Base-by-base conservation (phyloP, 2,888 invertebrate species). In the Colletes collaris region DNA sequence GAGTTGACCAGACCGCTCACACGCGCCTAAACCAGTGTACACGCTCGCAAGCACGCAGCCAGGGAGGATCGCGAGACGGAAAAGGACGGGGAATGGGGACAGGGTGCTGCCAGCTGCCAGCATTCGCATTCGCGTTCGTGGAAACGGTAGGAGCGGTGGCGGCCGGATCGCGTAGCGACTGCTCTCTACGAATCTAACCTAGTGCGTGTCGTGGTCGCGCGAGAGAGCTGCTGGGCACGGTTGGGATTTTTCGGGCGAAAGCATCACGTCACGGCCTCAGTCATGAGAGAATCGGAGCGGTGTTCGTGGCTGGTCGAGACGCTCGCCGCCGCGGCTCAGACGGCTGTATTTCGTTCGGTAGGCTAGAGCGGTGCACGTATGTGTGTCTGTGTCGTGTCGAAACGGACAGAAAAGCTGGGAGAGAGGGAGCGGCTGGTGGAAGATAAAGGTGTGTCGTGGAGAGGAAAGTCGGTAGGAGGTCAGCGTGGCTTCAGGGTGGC, bases 401-500 rank as follows among this genome's bases (percentile, higher is more conserved):
- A 64, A 70, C 56, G 62, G 64, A 58, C 67, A 56, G 67, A 67
- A 58, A 67, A 67, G 67, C 67, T 67, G 67, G 67, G 44, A 27
- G 65, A 71, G 46, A 53, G 67, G 35, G 64, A 64, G 64, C 52
- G 66, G n/a, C 44, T 44, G 52, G 74, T 77, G 68, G 37, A 56
- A 70, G 78, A 78, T 68, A 63, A 80, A 80, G 84, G 76, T 82
- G 81, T 80, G 79, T 79, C 82, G 79, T 76, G 79, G 72, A 86
- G 85, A 77, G 71, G 78, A 82, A 79, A 86, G 86, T 84, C 80
- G 69, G 82, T 83, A 86, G 84, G 86, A 84, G 82, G 82, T 82
- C 86, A 86, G 80, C 86, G 86, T 86, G 86, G 78, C 76, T 86
- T 81, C 60, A 75, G 85, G 83, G 87, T 86, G 83, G 85, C 83